Percentiles rank a stretch among this genome's conserved stretches.
phyloP scores from a whole-genome alignment of 64 coral and sea anemone genomes.

The Hydrozoanthus tunicans region DNA sequence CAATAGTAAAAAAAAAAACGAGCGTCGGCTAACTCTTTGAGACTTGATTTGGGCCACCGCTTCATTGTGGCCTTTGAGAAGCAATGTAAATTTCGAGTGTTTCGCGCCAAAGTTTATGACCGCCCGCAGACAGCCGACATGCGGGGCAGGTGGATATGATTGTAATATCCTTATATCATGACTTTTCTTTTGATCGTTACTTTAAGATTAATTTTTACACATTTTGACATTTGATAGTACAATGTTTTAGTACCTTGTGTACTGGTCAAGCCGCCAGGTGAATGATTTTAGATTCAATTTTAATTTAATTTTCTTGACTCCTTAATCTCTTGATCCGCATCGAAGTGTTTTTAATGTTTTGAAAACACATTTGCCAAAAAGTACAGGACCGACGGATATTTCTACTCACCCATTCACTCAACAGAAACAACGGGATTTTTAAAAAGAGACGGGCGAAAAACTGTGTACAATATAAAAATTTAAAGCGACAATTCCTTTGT shows the following conservation, averaged over 20 bases:
- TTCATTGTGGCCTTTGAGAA: slow-evolving; percentile 41
- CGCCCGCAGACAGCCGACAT: slow-evolving; percentile 31
- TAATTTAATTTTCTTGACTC: neutral
- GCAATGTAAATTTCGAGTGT: slow-evolving; percentile 50
- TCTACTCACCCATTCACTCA: neutral
- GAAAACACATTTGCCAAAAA: too few relatives aligned
- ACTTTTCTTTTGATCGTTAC: slow-evolving; percentile 22
- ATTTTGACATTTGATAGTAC: slow-evolving; percentile 24
- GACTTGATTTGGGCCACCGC: slow-evolving; percentile 7
- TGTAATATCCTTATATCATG: slow-evolving; percentile 2
- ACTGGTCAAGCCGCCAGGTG: neutral
- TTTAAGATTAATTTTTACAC: slow-evolving; percentile 32
- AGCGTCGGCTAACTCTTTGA: neutral
- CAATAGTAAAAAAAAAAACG: neutral
- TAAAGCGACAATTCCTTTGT: too few relatives aligned
- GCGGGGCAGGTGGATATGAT: slow-evolving; percentile 38
- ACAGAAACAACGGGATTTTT: slow-evolving; percentile 8
- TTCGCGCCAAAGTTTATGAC: slow-evolving; percentile 55
- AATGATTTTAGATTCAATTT: neutral
- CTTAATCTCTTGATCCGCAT: slow-evolving; percentile 30
- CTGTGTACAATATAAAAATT: too few relatives aligned
- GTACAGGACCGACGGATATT: too few relatives aligned
- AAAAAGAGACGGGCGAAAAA: too few relatives aligned
- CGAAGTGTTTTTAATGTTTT: neutral
- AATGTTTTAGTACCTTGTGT: neutral